These are phyloP conservation scores for Epiblema foenella DNA, from an alignment of 2,888 invertebrate species.

Conservation along the genomic window DNA sequence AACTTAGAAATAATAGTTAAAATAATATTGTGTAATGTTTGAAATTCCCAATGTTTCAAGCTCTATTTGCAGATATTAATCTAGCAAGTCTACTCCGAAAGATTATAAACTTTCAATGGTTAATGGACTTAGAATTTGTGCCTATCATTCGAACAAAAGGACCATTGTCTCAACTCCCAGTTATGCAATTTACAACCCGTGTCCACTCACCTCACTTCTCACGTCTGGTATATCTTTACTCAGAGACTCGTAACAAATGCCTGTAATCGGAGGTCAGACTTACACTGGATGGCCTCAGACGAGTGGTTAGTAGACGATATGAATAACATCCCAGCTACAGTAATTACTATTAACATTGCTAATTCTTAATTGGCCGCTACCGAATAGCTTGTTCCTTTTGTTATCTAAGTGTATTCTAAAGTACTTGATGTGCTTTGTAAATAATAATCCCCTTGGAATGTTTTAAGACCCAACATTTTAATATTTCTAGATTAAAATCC, in stretches of 20 bases:
- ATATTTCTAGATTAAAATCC: background rate
- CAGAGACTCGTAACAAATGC: background rate
- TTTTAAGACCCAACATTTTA: background rate
- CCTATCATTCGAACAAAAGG: slow-evolving; percentile 63
- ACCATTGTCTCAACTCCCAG: slow-evolving; percentile 57
- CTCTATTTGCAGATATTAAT: slow-evolving; percentile 67
- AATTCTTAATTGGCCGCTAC: slow-evolving; percentile 54
- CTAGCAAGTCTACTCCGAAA: slow-evolving; percentile 70
- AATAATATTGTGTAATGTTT: no score
- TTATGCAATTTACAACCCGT: background rate
- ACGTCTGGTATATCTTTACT: background rate
- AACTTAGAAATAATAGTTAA: no score
- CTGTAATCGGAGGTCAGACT: no score
- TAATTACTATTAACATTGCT: slow-evolving; percentile 56
- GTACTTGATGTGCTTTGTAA: background rate
- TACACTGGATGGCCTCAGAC: background rate
- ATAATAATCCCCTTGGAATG: background rate
- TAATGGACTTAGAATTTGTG: slow-evolving; percentile 61
- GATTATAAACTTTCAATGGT: slow-evolving; percentile 65
- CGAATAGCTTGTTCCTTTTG: slow-evolving; percentile 26
- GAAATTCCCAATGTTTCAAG: slow-evolving; percentile 31
- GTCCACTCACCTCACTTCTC: background rate
- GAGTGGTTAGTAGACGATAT: background rate
- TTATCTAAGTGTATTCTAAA: slow-evolving; percentile 18
- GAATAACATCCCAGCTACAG: slow-evolving; percentile 48